phyloP scores from a whole-genome alignment of 1,140 invertebrate species.

The Leptinotarsa texana region DNA sequence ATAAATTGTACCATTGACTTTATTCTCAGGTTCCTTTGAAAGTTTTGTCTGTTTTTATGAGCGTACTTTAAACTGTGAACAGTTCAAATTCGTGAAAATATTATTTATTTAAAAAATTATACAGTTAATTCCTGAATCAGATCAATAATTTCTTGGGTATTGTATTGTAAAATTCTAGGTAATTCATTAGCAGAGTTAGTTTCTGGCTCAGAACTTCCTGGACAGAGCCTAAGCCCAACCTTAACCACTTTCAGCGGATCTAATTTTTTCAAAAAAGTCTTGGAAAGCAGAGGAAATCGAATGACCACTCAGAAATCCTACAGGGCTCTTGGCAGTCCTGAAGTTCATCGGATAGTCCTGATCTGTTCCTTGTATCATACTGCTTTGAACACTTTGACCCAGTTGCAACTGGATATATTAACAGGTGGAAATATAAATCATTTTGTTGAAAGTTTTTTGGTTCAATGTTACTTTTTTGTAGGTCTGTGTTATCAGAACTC shows the following conservation, averaged over 20 bases:
- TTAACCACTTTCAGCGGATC: conserved; percentile 55
- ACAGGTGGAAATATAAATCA: conserved; percentile 69
- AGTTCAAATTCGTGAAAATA: too few relatives aligned
- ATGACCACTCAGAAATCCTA: conserved; percentile 66
- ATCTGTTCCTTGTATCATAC: conserved; percentile 92
- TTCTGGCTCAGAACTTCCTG: conserved; percentile 54
- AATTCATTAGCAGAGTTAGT: conserved; percentile 60
- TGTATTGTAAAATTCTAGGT: conserved; percentile 47
- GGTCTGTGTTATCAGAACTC: conserved; percentile 92
- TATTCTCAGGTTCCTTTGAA: too few relatives aligned
- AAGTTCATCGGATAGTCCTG: conserved; percentile 78
- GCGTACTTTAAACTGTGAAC: too few relatives aligned
- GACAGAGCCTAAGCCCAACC: conserved; percentile 40
- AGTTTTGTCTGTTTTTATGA: too few relatives aligned
- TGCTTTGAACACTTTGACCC: conserved; percentile 84
- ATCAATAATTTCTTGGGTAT: too few relatives aligned
- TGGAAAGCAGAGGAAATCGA: conserved; percentile 61
- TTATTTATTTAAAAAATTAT: too few relatives aligned
- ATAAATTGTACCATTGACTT: too few relatives aligned
- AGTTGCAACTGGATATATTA: conserved; percentile 91
- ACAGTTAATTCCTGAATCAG: too few relatives aligned
- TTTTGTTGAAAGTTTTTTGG: not conserved
- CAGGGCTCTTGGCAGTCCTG: conserved; percentile 76
- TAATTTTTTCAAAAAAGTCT: conserved; percentile 59
- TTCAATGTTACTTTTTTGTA: conserved; percentile 53